Conservation (phyloP, 2,888 invertebrate genomes). For the Dasypogon diadema region DNA sequence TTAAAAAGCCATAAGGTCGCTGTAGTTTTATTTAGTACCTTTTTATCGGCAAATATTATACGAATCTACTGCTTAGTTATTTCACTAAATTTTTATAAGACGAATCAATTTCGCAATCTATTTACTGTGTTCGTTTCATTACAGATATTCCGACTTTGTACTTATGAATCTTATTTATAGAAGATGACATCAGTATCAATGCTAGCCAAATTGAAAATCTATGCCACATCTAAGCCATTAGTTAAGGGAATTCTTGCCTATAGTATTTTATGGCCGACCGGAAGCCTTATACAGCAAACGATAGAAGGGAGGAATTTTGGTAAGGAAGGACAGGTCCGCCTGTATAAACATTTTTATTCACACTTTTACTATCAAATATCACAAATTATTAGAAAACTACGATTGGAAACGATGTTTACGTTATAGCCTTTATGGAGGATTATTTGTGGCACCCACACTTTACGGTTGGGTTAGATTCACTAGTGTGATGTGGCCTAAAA, state of each 20-base stretch:
- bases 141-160: background rate
- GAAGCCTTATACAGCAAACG: constrained; percentile 79
- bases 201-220: constrained; percentile 54
- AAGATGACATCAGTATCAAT: constrained; percentile 41
- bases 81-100: background rate
- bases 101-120: no score
- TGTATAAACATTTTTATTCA: no score
- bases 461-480: constrained; percentile 84
- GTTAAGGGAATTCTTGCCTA: constrained; percentile 76
- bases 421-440: constrained; percentile 81
- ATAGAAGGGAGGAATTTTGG: constrained; percentile 75
- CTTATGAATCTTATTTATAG: background rate
- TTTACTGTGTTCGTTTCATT: no score
- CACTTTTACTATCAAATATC: background rate
- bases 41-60: no score
- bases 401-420: constrained; percentile 78
- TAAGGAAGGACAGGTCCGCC: no score
- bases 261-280: constrained; percentile 79
- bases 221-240: constrained; percentile 64
- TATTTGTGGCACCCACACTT: constrained; percentile 83
- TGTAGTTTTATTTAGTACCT: no score
- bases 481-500: constrained; percentile 80
- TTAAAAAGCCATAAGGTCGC: no score
- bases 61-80: background rate
- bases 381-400: constrained; percentile 68